phyloP scores from a whole-genome alignment of 2,113 vertebrate species.

The Progne subis region DNA sequence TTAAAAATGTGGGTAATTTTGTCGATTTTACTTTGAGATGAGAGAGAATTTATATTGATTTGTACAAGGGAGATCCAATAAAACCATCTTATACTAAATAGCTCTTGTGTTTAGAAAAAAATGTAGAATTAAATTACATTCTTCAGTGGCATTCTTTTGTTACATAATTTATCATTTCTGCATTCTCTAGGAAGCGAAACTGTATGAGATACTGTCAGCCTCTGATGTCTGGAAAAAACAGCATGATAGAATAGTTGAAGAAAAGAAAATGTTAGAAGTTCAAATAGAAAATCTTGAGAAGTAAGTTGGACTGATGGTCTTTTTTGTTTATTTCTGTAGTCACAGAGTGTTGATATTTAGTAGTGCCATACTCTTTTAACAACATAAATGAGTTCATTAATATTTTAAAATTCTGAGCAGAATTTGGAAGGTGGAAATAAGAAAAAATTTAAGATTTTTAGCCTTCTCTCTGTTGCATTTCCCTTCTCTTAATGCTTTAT shows the following conservation, averaged over 20 bases:
- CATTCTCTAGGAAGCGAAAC: constrained; percentile 78
- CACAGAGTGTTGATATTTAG: not conserved
- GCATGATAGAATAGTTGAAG: constrained; percentile 75
- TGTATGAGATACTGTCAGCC: constrained; percentile 73
- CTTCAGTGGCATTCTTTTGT: not conserved
- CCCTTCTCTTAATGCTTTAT: not conserved
- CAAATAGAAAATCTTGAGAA: constrained; percentile 75
- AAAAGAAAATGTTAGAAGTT: constrained; percentile 74
- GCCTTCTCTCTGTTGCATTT: not conserved
- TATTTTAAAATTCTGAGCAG: not conserved
- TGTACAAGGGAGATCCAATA: not conserved
- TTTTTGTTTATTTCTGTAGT: not conserved
- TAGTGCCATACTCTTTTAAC: not conserved
- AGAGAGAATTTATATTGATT: not conserved
- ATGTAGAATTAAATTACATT: not conserved
- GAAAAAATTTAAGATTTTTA: not conserved
- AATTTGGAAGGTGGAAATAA: not conserved
- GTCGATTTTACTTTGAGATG: not conserved
- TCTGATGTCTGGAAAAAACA: constrained; percentile 75
- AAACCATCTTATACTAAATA: not conserved
- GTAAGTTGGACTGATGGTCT: constrained; percentile 67
- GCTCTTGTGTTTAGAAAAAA: not conserved
- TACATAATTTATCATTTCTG: constrained; percentile 33
- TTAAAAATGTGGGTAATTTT: not conserved
- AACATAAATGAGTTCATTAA: not conserved